phyloP scores from a whole-genome alignment of 2,888 invertebrate genomes.

The Lycophotia porphyrea region DNA sequence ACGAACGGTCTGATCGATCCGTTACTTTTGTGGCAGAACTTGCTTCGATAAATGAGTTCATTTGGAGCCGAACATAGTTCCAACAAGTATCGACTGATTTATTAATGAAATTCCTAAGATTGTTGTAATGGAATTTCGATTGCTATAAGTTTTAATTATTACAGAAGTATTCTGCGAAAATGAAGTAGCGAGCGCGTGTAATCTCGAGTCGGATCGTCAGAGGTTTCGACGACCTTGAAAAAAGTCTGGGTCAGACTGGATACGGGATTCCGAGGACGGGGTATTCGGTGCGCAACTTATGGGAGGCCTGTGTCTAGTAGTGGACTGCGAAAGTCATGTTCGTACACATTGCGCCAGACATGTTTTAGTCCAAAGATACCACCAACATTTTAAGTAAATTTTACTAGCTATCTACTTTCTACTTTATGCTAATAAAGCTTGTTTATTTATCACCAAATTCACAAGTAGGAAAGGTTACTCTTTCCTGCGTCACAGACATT shows the following conservation, averaged over 20 bases:
- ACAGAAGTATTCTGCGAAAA: conserved; percentile 4
- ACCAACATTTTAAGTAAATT: background rate
- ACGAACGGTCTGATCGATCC: conserved; percentile 37
- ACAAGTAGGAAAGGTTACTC: conserved; percentile 16
- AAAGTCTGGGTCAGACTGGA: background rate
- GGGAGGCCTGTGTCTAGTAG: background rate
- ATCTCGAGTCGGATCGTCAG: too few species aligned
- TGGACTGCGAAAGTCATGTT: background rate
- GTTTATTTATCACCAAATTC: conserved; percentile 1
- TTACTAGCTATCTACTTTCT: background rate
- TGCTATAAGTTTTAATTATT: conserved; percentile 25
- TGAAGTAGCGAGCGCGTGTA: background rate
- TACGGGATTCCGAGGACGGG: background rate
- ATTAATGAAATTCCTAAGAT: conserved; percentile 34
- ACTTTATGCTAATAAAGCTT: background rate
- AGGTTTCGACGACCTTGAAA: background rate
- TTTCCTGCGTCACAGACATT: conserved; percentile 14
- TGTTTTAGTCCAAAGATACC: background rate
- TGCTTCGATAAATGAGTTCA: conserved; percentile 33
- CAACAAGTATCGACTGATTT: conserved; percentile 30
- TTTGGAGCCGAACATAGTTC: conserved; percentile 26
- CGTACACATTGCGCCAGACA: background rate
- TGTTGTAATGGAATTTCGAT: conserved; percentile 28
- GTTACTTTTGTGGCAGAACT: conserved; percentile 28
- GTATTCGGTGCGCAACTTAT: background rate